phyloP scores from a whole-genome alignment of 2,888 invertebrate species.

The Himalopsyche kuldschensis region DNA sequence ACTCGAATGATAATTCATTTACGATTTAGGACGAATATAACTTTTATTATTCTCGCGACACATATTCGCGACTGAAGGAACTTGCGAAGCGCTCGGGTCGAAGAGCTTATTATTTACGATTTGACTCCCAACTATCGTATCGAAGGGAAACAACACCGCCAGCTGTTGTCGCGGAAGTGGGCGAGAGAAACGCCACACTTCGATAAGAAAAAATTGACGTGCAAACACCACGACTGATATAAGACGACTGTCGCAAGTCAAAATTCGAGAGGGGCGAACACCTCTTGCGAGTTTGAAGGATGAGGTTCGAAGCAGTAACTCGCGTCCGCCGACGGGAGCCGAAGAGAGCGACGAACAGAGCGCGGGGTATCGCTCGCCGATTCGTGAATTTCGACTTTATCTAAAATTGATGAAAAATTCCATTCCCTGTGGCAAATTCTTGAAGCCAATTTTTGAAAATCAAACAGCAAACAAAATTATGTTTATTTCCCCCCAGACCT shows the following conservation, averaged over 20 bases:
- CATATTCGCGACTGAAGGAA: background rate
- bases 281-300: background rate
- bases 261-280: background rate
- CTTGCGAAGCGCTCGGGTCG: background rate
- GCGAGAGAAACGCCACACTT: background rate
- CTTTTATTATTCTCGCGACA: background rate
- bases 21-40: background rate
- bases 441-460: no score
- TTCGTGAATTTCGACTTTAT: no score
- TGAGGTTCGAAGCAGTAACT: background rate
- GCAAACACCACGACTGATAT: background rate
- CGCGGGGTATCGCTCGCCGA: no score
- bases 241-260: background rate
- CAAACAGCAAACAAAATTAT: no score
- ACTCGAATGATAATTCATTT: background rate
- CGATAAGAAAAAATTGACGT: background rate
- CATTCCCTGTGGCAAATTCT: no score
- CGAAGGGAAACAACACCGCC: background rate
- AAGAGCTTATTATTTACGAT: no score
- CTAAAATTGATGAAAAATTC: no score
- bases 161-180: background rate
- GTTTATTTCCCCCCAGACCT: background rate
- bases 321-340: background rate
- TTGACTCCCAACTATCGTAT: no score
- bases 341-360: background rate